Percentiles rank a stretch among this genome's conserved stretches.
phyloP scores from a whole-genome alignment of 2,888 invertebrate species.

The Halocaridina rubra region DNA sequence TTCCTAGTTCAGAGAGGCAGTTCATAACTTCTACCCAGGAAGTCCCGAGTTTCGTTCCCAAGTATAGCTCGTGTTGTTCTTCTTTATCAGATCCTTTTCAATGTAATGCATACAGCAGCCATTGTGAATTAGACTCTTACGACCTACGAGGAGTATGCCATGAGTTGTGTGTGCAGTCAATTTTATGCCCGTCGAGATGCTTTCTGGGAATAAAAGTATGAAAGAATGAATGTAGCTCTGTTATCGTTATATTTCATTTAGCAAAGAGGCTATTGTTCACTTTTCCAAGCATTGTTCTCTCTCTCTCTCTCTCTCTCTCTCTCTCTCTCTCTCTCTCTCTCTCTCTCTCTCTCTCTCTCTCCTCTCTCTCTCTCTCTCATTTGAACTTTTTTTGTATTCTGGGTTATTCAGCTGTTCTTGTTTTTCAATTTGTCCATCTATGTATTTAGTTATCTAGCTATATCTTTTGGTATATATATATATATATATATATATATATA shows the following conservation, averaged over 20 bases:
- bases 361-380: too few relatives aligned
- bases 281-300: too few relatives aligned
- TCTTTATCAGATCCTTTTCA: too few relatives aligned
- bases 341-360: background rate
- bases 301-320: conserved; percentile 8
- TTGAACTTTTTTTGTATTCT: background rate
- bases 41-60: too few relatives aligned
- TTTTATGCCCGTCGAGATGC: background rate
- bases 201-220: background rate
- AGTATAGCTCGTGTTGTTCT: too few relatives aligned
- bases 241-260: background rate
- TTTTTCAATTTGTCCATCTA: too few relatives aligned
- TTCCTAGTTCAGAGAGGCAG: background rate
- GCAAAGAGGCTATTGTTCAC: background rate
- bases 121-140: too few relatives aligned
- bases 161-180: background rate
- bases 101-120: too few relatives aligned
- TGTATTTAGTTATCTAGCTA: too few relatives aligned
- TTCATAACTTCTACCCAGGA: too few relatives aligned
- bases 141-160: background rate
- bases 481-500: background rate
- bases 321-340: background rate
- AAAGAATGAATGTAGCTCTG: background rate
- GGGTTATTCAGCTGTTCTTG: too few relatives aligned
- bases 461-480: background rate